Evolutionary conservation across 2,888 invertebrate species (phyloP).

Genomic region (Lordiphosa fenestrarum): DNA sequence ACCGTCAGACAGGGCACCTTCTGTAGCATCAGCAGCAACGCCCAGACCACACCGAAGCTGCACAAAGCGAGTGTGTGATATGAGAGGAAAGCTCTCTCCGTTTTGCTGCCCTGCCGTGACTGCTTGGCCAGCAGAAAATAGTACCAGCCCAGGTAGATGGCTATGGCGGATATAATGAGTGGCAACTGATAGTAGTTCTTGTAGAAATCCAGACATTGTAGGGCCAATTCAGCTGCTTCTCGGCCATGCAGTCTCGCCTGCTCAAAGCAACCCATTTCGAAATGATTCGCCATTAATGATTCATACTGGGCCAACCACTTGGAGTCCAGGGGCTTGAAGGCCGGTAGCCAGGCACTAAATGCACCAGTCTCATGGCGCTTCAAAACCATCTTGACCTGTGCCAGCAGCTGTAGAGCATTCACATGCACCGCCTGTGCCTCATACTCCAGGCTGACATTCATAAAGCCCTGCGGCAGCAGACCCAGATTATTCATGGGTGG

Average conservation of each 20-base stretch:
- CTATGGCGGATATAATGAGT: conserved; percentile 84
- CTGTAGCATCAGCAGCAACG: conserved; percentile 81
- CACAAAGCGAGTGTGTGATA: conserved; percentile 1
- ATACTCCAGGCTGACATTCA: conserved; percentile 65
- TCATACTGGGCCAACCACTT: conserved; percentile 31
- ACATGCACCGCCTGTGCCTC: conserved; percentile 85
- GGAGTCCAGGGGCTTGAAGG: conserved; percentile 40
- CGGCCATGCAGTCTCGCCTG: conserved; percentile 81
- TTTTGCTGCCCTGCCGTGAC: conserved; percentile 26
- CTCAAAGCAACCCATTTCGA: conserved; percentile 13
- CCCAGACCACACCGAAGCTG: conserved; percentile 18
- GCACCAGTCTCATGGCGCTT: conserved; percentile 58
- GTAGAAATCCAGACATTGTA: conserved; percentile 89
- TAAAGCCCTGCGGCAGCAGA: conserved; percentile 59
- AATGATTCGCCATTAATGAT: conserved; percentile 12
- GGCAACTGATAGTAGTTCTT: conserved; percentile 90
- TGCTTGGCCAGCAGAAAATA: conserved; percentile 80
- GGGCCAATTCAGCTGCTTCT: conserved; percentile 84
- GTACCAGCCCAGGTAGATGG: conserved; percentile 88
- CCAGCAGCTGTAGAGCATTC: conserved; percentile 89
- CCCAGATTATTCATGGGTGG: conserved; percentile 90
- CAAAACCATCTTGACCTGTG: conserved; percentile 81
- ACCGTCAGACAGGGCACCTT: conserved; percentile 84
- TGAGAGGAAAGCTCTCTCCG: conserved; percentile 9
- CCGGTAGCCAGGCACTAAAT: conserved; percentile 56